Percentiles rank a stretch among this genome's conserved stretches.
phyloP scores from a whole-genome alignment of 2,888 invertebrate genomes.

The Pristionchus fissidentatus region DNA sequence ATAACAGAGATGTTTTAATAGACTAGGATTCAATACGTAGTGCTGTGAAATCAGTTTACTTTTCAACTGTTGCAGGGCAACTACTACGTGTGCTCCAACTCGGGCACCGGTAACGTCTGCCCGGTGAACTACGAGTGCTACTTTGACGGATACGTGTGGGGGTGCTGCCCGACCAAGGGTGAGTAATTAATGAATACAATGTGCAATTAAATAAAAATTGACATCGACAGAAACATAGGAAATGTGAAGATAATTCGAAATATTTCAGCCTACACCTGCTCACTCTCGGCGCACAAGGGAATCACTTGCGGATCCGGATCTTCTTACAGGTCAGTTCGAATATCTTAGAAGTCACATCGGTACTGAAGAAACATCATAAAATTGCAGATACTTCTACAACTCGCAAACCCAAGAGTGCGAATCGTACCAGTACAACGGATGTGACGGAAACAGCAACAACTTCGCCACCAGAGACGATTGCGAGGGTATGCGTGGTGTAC shows the following conservation, averaged over 20 bases:
- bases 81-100: slow-evolving; percentile 73
- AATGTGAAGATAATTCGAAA: background rate
- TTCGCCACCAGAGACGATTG: slow-evolving; percentile 73
- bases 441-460: slow-evolving; percentile 74
- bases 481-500: slow-evolving; percentile 58
- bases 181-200: background rate
- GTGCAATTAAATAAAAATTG: background rate
- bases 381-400: slow-evolving; percentile 68
- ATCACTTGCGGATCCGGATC: slow-evolving; percentile 73
- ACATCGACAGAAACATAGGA: background rate
- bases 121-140: slow-evolving; percentile 71
- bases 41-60: no score
- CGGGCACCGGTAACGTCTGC: slow-evolving; percentile 68
- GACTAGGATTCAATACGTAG: background rate
- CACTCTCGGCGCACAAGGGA: slow-evolving; percentile 72
- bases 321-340: slow-evolving; percentile 62
- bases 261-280: slow-evolving; percentile 73
- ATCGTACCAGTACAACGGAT: slow-evolving; percentile 72
- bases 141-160: slow-evolving; percentile 74
- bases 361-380: no score
- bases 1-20: background rate
- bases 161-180: slow-evolving; percentile 75
- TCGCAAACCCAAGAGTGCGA: slow-evolving; percentile 71
- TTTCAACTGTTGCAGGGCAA: slow-evolving; percentile 61
- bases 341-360: no score